Evolutionary conservation across 2,113 vertebrate species (phyloP).

Genomic region (Lagenorhynchus albirostris): DNA sequence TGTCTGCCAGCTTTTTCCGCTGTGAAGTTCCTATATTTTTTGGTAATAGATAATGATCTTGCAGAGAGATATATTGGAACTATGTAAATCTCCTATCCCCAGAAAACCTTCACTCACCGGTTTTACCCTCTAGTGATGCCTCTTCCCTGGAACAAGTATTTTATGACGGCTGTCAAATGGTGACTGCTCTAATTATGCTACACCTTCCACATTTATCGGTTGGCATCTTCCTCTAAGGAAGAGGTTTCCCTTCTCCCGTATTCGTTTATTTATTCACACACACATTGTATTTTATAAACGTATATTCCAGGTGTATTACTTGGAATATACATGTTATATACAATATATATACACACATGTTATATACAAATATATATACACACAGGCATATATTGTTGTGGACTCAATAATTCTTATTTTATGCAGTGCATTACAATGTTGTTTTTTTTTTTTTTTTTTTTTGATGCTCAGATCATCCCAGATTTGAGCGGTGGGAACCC

Average conservation of each 20-base stretch:
- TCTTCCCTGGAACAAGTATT: background rate
- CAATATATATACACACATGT: background rate
- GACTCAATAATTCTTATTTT: background rate
- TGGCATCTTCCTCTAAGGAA: background rate
- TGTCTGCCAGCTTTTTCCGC: background rate
- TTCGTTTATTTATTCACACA: background rate
- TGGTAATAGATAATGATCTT: background rate
- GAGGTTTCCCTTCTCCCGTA: background rate
- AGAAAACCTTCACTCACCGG: accelerated
- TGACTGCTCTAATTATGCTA: background rate
- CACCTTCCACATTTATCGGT: background rate
- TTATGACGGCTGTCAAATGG: accelerated
- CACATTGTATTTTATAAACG: background rate
- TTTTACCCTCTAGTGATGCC: background rate
- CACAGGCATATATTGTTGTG: too few relatives aligned
- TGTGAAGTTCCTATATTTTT: background rate
- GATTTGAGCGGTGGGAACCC: accelerated
- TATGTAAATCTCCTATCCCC: background rate
- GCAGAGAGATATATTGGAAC: background rate
- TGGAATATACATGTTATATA: too few relatives aligned
- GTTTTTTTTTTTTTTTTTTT: too few relatives aligned
- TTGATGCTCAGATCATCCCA: background rate
- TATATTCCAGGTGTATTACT: background rate
- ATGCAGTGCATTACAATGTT: accelerated
- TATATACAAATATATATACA: too few relatives aligned